These are phyloP conservation scores for Scylla paramamosain DNA, from an alignment of 1,140 invertebrate species.

Conservation along the genomic window DNA sequence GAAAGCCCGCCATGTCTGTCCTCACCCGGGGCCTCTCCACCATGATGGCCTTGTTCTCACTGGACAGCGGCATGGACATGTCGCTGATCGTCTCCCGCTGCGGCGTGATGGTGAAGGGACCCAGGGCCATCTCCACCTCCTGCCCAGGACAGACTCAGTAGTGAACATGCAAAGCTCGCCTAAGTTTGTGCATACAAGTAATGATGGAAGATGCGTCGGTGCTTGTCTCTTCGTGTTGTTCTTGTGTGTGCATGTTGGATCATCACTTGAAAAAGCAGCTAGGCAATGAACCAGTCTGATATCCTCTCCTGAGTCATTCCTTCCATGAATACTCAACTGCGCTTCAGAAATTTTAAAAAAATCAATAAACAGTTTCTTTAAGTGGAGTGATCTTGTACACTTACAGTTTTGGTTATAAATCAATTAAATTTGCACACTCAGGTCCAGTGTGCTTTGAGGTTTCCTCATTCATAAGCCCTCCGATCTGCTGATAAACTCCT, in stretches of 20 bases:
- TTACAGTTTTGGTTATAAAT: too few species aligned
- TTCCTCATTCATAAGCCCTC: too few species aligned
- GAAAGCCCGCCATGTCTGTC: constrained; percentile 38
- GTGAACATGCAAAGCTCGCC: neutral
- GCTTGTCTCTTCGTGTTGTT: neutral
- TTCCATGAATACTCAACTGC: too few species aligned
- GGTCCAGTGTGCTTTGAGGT: too few species aligned
- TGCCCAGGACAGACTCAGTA: neutral
- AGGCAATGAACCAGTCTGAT: too few species aligned
- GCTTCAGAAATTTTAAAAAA: too few species aligned
- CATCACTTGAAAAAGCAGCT: too few species aligned
- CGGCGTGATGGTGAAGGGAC: constrained; percentile 41
- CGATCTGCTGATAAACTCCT: too few species aligned
- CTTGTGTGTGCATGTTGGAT: neutral
- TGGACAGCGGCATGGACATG: constrained; percentile 36
- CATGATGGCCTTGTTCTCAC: constrained; percentile 42
- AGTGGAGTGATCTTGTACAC: too few species aligned
- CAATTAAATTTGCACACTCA: too few species aligned
- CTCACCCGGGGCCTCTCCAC: constrained; percentile 5
- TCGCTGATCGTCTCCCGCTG: constrained; percentile 43
- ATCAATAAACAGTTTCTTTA: too few species aligned
- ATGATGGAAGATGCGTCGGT: neutral
- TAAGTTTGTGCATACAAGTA: neutral
- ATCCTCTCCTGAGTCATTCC: too few species aligned
- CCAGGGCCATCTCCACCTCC: constrained; percentile 52